A percentile compares a stretch with the other conserved stretches of the same genome.
Evolutionary conservation across 2,113 vertebrate species (phyloP).

Genomic region (Oryzias curvinotus): DNA sequence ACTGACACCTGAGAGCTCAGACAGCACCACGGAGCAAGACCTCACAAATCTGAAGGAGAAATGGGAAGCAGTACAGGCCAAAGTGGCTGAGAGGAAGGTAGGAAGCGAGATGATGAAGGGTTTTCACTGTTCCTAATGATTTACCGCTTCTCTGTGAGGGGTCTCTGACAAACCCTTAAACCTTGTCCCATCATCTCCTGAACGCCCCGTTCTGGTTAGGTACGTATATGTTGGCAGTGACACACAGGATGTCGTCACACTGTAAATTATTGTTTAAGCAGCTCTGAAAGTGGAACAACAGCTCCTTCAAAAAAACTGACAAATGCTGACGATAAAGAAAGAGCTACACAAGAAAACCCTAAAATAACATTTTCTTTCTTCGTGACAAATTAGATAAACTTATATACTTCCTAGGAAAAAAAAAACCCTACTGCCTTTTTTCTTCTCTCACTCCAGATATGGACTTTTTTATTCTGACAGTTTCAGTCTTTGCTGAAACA

Average conservation of each 20-base stretch:
- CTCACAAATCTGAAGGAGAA: constrained; percentile 91
- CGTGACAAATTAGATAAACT: constrained; percentile 21
- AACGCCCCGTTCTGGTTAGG: constrained; percentile 48
- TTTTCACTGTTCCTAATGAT: constrained; percentile 22
- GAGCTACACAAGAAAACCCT: constrained; percentile 10
- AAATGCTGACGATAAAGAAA: constrained; percentile 13
- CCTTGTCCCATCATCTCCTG: constrained; percentile 32
- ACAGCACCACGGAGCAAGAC: constrained; percentile 91
- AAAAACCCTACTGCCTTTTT: constrained; percentile 2
- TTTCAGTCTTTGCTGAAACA: constrained; percentile 12
- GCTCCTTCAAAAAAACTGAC: constrained; percentile 15
- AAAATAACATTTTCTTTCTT: constrained; percentile 20
- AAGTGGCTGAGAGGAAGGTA: constrained; percentile 92
- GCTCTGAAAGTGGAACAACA: constrained; percentile 41
- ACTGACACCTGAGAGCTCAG: constrained; percentile 81
- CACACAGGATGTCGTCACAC: constrained; percentile 56
- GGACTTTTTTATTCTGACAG: constrained; percentile 20
- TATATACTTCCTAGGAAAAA: background rate
- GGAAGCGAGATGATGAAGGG: background rate
- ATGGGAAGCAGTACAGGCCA: constrained; percentile 90
- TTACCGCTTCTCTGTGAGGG: constrained; percentile 25
- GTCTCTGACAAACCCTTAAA: constrained; percentile 37
- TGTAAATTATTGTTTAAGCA: constrained; percentile 33
- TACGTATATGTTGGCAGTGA: constrained; percentile 42
- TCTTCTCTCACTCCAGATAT: constrained; percentile 43